Base-by-base conservation (phyloP, 2,797 vertebrate genomes). In the Pangasius larnaudii region DNA sequence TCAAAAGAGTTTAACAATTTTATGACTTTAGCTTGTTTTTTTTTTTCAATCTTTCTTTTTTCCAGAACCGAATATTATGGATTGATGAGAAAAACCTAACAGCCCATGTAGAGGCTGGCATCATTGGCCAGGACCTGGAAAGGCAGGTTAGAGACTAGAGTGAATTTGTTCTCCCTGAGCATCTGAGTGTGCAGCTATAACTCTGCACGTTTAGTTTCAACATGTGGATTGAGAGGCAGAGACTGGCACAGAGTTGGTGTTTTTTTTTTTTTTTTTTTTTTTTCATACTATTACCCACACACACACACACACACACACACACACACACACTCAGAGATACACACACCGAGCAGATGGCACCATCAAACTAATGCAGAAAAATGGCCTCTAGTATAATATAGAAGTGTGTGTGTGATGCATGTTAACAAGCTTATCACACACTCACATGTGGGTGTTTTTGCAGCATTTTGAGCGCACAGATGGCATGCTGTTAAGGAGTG, bases 81-180 rank as follows among this genome's bases (percentile, higher is more conserved):
- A 96, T 99, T 89, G 98, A 99, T 92, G 98, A 99, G 95, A 99
- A 98, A 92, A 99, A 99, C 93, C 94, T 99, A 93, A 99, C 98
- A 7, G 98, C 97, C 90, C 98, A 97, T 84, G 94, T 98, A 86
- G 98, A 99, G 93, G 97, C 98, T 90, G 99, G 99, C 90, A 99
- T 99, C 92, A 95, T 98, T 79, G 99, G 99, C 84, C 98, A 99
- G 94, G 98, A 99, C 87, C 95, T 99, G 94, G 99, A 99, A 95
- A 97, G 97, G 94, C 94, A 97, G 97, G 99, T 99, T 96, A 95
- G 94, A 91, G 56, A 78, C 30, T 74, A 46, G 59, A 30, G 65
- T 69, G 36, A 33, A 36, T 71, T 24, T 49, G 46, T 51, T 69
- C 14, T 69, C 67, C 9, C 30, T 87, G 61, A 22, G 59, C 78